Conservation (phyloP, 2,888 invertebrate genomes). For the Silvanus unidentatus region DNA sequence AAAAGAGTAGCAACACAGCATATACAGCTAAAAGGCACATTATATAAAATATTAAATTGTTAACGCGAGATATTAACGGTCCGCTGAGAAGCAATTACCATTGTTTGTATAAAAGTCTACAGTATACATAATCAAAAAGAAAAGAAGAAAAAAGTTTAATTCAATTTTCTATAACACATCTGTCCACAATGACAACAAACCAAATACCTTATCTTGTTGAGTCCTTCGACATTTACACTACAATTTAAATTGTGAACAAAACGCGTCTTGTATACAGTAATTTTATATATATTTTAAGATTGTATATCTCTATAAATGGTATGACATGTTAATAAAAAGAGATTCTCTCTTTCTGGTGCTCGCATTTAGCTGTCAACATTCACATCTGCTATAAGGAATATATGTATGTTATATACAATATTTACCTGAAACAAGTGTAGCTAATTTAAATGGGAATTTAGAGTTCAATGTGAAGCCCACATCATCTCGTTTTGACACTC, state of each 20-base stretch:
- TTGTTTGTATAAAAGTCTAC: slow-evolving; percentile 4
- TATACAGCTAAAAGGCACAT: background rate
- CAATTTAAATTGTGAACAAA: slow-evolving; percentile 36
- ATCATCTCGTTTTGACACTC: slow-evolving; percentile 33
- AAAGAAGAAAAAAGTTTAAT: slow-evolving; percentile 1
- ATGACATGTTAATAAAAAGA: slow-evolving; percentile 32
- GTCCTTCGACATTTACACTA: slow-evolving; percentile 36
- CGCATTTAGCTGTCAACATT: slow-evolving; percentile 35
- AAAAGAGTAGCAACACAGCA: too few species aligned
- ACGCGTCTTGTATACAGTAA: slow-evolving; percentile 37
- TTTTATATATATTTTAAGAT: slow-evolving; percentile 38
- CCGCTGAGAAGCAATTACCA: slow-evolving; percentile 7
- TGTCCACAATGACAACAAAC: slow-evolving; percentile 20
- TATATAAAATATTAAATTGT: background rate
- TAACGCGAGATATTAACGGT: slow-evolving; percentile 1
- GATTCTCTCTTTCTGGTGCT: slow-evolving; percentile 13
- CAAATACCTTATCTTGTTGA: slow-evolving; percentile 23
- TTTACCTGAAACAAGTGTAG: slow-evolving; percentile 43
- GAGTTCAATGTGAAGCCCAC: slow-evolving; percentile 27
- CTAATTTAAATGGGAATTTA: slow-evolving; percentile 37
- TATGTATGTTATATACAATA: slow-evolving; percentile 12
- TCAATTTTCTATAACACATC: slow-evolving; percentile 15
- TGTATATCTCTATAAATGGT: slow-evolving; percentile 26
- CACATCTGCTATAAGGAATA: slow-evolving; percentile 28
- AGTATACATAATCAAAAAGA: background rate